Conservation (phyloP, 37 sponge, comb jelly and placozoan species). For the Eunapius fragilis region DNA sequence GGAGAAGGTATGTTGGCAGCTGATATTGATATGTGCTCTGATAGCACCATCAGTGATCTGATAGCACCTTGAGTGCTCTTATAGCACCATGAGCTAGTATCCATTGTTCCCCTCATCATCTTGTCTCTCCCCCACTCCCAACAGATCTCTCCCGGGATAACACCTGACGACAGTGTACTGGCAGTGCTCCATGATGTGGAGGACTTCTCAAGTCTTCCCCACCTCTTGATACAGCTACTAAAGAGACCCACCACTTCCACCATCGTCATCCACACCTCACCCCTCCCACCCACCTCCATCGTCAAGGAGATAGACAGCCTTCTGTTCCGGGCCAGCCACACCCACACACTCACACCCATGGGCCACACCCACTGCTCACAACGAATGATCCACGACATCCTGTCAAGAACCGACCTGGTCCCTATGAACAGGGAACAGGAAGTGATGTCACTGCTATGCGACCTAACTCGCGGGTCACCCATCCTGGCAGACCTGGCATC, state of each 20-base stretch:
- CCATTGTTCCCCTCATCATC: background rate
- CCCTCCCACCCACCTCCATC: slow-evolving; percentile 6
- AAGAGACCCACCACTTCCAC: slow-evolving; percentile 9
- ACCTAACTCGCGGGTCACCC: background rate
- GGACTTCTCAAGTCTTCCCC: background rate
- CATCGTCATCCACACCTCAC: slow-evolving; percentile 23
- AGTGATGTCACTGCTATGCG: background rate
- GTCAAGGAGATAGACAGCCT: background rate
- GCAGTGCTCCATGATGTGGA: slow-evolving; percentile 3
- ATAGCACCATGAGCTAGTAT: too few species aligned
- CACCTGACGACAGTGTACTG: background rate
- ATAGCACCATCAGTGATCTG: background rate
- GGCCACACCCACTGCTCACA: slow-evolving; percentile 9
- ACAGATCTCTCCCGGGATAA: background rate
- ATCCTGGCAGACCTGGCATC: background rate
- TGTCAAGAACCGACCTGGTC: background rate
- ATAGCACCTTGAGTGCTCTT: background rate
- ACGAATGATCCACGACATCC: slow-evolving; percentile 13
- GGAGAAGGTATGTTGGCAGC: slow-evolving; percentile 5
- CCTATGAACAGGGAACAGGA: slow-evolving; percentile 1
- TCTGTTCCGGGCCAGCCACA: slow-evolving; percentile 27
- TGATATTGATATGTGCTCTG: background rate
- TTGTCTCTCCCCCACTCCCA: background rate
- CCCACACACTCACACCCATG: too few species aligned
- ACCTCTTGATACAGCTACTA: background rate